Percentiles rank a stretch among this genome's conserved stretches.
Conservation (phyloP, 2,113 vertebrate species). For the Pygoscelis adeliae region DNA sequence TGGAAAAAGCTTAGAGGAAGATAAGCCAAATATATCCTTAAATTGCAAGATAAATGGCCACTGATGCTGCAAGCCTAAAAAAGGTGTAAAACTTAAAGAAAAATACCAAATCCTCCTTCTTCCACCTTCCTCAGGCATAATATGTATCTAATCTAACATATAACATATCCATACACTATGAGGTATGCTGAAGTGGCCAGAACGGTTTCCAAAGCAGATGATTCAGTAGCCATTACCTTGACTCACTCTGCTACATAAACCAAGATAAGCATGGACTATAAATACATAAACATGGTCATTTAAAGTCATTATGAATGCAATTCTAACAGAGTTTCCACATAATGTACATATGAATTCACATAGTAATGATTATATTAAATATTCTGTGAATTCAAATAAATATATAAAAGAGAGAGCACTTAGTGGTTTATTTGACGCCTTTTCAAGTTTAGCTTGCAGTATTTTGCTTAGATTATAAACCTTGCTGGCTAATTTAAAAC, state of each 20-base stretch:
- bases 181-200: neutral
- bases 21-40: neutral
- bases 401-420: neutral
- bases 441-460: neutral
- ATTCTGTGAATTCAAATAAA: neutral
- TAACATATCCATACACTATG: neutral
- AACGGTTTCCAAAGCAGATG: neutral
- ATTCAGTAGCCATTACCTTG: neutral
- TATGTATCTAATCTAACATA: neutral
- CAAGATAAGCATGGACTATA: neutral
- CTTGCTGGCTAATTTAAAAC: neutral
- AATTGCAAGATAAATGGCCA: neutral
- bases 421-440: neutral
- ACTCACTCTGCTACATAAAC: neutral
- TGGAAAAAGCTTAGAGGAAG: neutral
- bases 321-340: neutral
- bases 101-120: neutral
- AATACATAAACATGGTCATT: neutral
- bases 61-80: neutral
- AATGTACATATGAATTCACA: neutral
- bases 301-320: neutral
- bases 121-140: neutral
- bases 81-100: neutral
- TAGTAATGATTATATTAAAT: neutral
- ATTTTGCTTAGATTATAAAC: neutral